Conservation (phyloP, 2,113 vertebrate genomes). For the Cranoglanis bouderius region DNA sequence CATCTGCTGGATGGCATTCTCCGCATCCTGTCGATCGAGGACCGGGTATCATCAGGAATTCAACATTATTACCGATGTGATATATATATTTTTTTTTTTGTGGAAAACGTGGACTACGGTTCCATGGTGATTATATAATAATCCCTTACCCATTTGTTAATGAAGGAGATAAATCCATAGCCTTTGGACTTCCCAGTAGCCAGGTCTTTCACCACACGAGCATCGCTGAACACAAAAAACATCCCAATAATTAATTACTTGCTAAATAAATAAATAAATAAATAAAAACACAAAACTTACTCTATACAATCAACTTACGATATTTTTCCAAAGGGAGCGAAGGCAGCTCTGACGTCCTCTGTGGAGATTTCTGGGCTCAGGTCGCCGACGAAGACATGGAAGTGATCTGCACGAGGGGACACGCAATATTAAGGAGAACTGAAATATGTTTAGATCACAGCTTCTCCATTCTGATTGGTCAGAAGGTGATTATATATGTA, state of each 20-base stretch:
- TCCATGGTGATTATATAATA: not conserved
- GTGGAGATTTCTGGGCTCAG: conserved; percentile 99
- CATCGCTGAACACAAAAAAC: conserved; percentile 75
- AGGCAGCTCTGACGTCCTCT: conserved; percentile 97
- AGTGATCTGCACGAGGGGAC: conserved; percentile 81
- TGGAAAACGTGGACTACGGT: too few species aligned
- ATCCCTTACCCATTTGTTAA: conserved; percentile 91
- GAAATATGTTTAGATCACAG: not conserved
- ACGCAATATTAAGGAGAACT: not conserved
- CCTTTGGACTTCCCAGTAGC: conserved; percentile 98
- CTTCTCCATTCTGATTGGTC: not conserved
- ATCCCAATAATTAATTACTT: not conserved
- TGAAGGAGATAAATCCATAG: conserved; percentile 98
- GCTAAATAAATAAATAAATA: too few species aligned
- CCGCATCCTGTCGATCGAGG: conserved; percentile 80
- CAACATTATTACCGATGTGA: not conserved
- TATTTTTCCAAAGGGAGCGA: conserved; percentile 96
- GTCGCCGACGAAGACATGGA: conserved; percentile 99
- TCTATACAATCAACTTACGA: conserved; percentile 81
- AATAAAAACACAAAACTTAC: not conserved
- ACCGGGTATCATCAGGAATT: not conserved
- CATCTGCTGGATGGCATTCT: conserved; percentile 99
- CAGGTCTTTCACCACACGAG: conserved; percentile 98
- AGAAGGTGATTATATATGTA: not conserved
- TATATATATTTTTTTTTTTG: too few species aligned